phyloP scores from a whole-genome alignment of 2,888 invertebrate species.

The Globia sparganii region DNA sequence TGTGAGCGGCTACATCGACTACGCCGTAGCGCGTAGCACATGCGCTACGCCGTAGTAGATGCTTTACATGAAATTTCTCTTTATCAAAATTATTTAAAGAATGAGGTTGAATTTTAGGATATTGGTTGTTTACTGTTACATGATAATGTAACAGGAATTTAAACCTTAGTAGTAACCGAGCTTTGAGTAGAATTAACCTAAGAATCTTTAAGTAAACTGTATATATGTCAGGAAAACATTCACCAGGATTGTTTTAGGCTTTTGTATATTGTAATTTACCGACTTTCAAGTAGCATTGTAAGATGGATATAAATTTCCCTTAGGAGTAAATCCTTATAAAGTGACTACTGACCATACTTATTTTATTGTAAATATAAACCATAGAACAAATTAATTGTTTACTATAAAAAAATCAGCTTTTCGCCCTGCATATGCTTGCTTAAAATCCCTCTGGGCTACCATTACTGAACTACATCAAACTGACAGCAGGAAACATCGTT shows the following conservation, averaged over 20 bases:
- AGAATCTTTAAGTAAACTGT: neutral
- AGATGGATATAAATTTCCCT: neutral
- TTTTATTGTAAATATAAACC: neutral
- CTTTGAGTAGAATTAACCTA: neutral
- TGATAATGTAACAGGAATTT: neutral
- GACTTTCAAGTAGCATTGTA: neutral
- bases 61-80: conserved; percentile 13
- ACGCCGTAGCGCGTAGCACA: conserved; percentile 48
- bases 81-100: conserved; percentile 21
- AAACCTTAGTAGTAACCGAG: neutral
- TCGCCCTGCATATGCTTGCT: neutral
- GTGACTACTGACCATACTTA: neutral
- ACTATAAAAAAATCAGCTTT: neutral
- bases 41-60: conserved; percentile 35
- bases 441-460: neutral
- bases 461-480: conserved; percentile 5
- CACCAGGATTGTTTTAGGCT: neutral
- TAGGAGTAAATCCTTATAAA: too few species aligned
- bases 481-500: conserved; percentile 20
- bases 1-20: conserved; percentile 27
- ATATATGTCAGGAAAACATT: neutral
- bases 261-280: neutral
- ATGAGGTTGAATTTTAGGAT: conserved; percentile 13
- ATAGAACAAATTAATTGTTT: neutral
- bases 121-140: conserved; percentile 9